Percentiles rank a stretch among this genome's conserved stretches.
These are phyloP conservation scores for Urocyon cinereoargenteus DNA, from an alignment of 2,797 vertebrate genomes.

Conservation along the genomic window DNA sequence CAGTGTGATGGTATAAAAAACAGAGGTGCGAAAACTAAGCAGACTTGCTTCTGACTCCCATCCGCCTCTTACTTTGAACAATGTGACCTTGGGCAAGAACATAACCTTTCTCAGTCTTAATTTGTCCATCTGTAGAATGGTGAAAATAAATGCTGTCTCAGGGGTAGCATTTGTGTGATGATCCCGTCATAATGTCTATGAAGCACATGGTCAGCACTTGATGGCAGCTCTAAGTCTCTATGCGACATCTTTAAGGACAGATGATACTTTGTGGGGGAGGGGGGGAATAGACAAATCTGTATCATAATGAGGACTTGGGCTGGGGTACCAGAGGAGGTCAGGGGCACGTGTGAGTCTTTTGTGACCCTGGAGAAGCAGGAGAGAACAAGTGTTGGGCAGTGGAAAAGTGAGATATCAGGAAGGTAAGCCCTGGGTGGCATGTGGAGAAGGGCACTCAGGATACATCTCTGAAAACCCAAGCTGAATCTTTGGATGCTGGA, in stretches of 20 bases:
- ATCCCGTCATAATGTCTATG: fast-evolving
- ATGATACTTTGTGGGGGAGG: background rate
- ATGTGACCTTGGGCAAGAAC: background rate
- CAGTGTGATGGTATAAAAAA: fast-evolving
- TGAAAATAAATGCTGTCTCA: background rate
- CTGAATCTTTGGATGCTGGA: background rate
- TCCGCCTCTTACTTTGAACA: background rate
- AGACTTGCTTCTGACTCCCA: background rate
- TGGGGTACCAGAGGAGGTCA: background rate
- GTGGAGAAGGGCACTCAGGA: background rate
- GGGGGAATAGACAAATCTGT: background rate
- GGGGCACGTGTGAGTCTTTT: fast-evolving
- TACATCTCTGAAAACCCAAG: background rate
- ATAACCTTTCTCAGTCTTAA: background rate
- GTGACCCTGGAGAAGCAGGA: background rate
- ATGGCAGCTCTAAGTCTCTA: background rate
- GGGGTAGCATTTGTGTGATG: background rate
- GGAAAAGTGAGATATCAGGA: background rate
- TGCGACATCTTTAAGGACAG: too few relatives aligned
- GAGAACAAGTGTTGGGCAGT: background rate
- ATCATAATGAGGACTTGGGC: background rate
- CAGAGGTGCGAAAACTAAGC: fast-evolving
- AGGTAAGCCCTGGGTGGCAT: background rate
- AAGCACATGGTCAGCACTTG: background rate
- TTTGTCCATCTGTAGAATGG: background rate